These are phyloP conservation scores for Thyatira batis DNA, from an alignment of 2,888 invertebrate genomes.

Conservation along the genomic window DNA sequence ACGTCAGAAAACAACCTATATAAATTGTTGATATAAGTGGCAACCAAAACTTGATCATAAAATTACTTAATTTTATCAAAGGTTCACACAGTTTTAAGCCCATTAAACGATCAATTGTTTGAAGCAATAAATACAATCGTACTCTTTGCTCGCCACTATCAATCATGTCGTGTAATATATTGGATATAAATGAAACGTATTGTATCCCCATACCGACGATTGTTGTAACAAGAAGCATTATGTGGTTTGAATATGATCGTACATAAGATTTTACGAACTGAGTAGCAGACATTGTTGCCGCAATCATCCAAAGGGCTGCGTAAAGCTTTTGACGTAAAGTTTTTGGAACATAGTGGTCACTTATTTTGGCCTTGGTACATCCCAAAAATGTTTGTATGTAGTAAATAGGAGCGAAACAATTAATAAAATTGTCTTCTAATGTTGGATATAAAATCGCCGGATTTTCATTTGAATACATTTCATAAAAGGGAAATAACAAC, in stretches of 20 bases:
- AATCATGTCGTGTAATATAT: constrained; percentile 28
- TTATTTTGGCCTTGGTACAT: constrained; percentile 28
- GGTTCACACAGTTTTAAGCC: constrained; percentile 18
- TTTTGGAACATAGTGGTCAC: constrained; percentile 20
- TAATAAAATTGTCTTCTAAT: constrained; percentile 29
- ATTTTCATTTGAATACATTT: neutral
- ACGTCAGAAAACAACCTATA: constrained; percentile 18
- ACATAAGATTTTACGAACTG: constrained; percentile 24
- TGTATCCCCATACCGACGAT: constrained; percentile 9
- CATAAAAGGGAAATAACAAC: neutral
- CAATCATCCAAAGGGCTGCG: constrained; percentile 27
- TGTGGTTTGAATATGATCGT: constrained; percentile 9
- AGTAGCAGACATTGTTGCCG: constrained; percentile 21
- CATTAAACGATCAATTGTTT: constrained; percentile 36
- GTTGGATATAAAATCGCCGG: constrained; percentile 1
- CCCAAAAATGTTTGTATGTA: constrained; percentile 30
- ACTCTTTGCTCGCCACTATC: constrained; percentile 19
- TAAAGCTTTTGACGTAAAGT: constrained; percentile 31
- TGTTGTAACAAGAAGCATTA: neutral
- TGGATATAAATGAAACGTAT: constrained; percentile 25
- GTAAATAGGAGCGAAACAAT: constrained; percentile 32
- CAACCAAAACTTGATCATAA: constrained; percentile 19
- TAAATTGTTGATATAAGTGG: constrained; percentile 17
- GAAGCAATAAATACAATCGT: constrained; percentile 25
- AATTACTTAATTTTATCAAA: constrained; percentile 23